phyloP scores from a whole-genome alignment of 1,140 invertebrate genomes.

The Bombus vancouverensis region DNA sequence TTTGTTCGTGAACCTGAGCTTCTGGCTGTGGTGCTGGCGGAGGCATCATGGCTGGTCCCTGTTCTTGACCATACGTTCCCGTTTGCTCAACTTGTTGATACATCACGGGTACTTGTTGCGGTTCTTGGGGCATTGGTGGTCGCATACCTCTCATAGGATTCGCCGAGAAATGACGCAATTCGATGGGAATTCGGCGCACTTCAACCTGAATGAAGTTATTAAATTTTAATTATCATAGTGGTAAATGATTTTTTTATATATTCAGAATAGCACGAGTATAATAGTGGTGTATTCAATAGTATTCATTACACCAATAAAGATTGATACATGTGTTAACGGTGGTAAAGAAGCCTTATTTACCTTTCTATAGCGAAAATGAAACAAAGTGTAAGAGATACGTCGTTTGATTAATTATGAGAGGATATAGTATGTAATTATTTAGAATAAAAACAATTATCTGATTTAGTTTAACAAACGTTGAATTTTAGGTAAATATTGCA shows the following conservation, averaged over 20 bases:
- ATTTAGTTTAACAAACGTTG: no score
- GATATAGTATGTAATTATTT: no score
- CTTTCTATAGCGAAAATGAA: no score
- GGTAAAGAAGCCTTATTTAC: no score
- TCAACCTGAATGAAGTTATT: slow-evolving; percentile 66
- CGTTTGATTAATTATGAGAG: no score
- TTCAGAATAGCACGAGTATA: background rate
- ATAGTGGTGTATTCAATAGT: background rate
- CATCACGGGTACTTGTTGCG: slow-evolving; percentile 67
- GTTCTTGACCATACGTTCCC: slow-evolving; percentile 66
- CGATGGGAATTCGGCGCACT: slow-evolving; percentile 75
- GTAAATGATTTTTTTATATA: no score
- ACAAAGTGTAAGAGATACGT: no score
- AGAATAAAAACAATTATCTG: no score
- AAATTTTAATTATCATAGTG: background rate
- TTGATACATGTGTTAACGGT: no score
- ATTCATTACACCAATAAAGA: no score
- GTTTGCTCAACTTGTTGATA: slow-evolving; percentile 67
- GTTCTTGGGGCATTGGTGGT: slow-evolving; percentile 69
- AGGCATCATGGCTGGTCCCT: slow-evolving; percentile 74
- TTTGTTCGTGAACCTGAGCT: slow-evolving; percentile 65
- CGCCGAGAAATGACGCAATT: slow-evolving; percentile 73
- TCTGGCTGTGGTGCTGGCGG: slow-evolving; percentile 66
- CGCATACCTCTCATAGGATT: slow-evolving; percentile 73
- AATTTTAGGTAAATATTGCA: no score